These are phyloP conservation scores for Keiferia lycopersicella DNA, from an alignment of 2,888 invertebrate genomes.

Conservation along the genomic window DNA sequence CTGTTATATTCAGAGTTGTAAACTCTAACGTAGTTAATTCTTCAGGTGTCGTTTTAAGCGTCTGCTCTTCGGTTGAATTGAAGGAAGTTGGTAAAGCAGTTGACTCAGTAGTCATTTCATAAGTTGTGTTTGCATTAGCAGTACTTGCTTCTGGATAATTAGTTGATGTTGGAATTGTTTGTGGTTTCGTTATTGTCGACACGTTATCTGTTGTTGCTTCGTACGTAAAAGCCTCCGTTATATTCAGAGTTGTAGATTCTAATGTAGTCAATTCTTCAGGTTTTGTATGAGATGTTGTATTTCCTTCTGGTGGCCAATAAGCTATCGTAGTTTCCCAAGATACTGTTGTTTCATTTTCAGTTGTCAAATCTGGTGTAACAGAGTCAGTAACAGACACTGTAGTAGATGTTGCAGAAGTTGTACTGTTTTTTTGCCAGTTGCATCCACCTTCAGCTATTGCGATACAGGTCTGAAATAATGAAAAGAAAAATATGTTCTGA, in stretches of 20 bases:
- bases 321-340: slow-evolving; percentile 19
- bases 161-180: not conserved
- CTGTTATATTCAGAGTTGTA: not conserved
- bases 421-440: slow-evolving; percentile 28
- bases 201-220: not conserved
- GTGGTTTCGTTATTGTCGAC: not conserved
- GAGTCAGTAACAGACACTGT: not conserved
- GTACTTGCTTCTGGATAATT: not conserved
- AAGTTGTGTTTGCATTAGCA: too few relatives aligned
- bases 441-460: slow-evolving; percentile 38
- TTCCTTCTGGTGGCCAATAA: not conserved
- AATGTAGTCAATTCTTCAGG: not conserved
- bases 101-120: not conserved
- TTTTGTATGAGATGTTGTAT: not conserved
- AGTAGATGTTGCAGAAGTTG: not conserved
- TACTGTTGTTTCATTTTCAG: slow-evolving; percentile 2
- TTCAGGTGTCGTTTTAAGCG: not conserved
- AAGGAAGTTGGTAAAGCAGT: not conserved
- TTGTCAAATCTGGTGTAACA: not conserved
- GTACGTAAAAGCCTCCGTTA: not conserved
- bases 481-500: not conserved
- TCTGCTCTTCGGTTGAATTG: not conserved
- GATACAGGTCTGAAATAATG: slow-evolving; percentile 34
- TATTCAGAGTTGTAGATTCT: slow-evolving; percentile 5
- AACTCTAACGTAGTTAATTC: not conserved